Base-by-base conservation (phyloP, 2,113 vertebrate species). In the Canis aureus region DNA sequence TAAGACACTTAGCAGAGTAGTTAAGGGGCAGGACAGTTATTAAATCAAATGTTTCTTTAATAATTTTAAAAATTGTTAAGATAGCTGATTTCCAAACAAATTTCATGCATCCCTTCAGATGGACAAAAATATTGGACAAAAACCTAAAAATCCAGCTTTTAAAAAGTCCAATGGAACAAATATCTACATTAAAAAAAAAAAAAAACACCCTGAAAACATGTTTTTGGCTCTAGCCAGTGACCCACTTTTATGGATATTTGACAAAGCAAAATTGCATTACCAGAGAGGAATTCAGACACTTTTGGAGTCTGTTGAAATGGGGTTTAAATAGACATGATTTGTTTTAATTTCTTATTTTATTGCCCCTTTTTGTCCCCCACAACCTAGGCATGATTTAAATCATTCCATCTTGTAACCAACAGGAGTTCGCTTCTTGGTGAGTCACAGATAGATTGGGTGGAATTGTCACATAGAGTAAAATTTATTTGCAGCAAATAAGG, bases 1-100 rank as follows among this genome's bases (percentile, higher is more conserved):
- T 95, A 96, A 99, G 98, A 99, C 97, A 98, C 98, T 98, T 94
- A 96, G 98, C 96, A 94, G 98, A 96, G 90, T 88, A 96, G 95
- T 93, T 94, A 94, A 96, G 96, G 69, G 66, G 79, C 49, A 74
- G 87, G 92, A 51, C 87, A 81, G 84, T 81, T 59, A 71, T 16
- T 32, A 94, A 92, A 78, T 81, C 32, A 90, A 95, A 38, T 11
- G 3, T 89, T 91, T 69, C 67, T 92, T 90, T 90, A 94, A 51
- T 89, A 90, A 38, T 43, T 83, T 92, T 85, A 89, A 60, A 95
- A 81, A 80, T 89, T 27, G 43, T 51, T 76, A 49, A 23, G 59
- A 49, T 49, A 92, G 91, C 49, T 84, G 90, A 53, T 86, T 94
- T 96, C 82, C 67, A 95, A 93, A 95, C 62, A 92, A 62, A 86